Conservation (phyloP, 1,140 invertebrate species). For the Pristionchus pacificus region DNA sequence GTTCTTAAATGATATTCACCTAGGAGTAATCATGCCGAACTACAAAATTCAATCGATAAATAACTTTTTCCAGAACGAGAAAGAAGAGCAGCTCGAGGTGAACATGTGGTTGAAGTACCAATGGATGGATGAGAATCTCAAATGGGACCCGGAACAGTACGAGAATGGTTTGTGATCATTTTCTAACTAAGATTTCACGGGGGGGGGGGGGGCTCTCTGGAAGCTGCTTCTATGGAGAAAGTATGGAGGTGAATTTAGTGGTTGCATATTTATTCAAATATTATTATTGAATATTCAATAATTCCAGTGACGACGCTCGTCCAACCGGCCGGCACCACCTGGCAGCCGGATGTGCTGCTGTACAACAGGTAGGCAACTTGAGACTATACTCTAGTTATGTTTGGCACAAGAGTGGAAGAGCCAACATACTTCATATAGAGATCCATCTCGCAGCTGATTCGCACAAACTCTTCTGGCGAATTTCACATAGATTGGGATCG, state of each 20-base stretch:
- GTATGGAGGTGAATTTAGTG: too few relatives aligned
- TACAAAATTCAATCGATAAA: too few relatives aligned
- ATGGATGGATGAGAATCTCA: constrained; percentile 45
- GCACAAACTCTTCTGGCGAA: background rate
- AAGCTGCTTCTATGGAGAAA: too few relatives aligned
- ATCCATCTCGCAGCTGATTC: background rate
- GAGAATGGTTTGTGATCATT: constrained; percentile 26
- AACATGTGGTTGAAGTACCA: constrained; percentile 45
- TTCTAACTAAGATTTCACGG: too few relatives aligned
- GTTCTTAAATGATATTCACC: too few relatives aligned
- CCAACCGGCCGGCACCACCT: constrained; percentile 40
- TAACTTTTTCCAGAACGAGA: constrained; percentile 41
- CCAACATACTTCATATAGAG: background rate
- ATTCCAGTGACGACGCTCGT: constrained; percentile 41
- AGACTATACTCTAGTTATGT: too few relatives aligned
- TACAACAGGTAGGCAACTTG: constrained; percentile 47
- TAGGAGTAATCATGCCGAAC: too few relatives aligned
- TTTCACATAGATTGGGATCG: too few relatives aligned
- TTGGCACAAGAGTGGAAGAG: background rate
- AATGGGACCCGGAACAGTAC: constrained; percentile 45
- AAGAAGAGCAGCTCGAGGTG: constrained; percentile 45
- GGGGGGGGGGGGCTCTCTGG: too few relatives aligned
- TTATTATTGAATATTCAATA: too few relatives aligned
- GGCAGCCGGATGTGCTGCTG: constrained; percentile 43
- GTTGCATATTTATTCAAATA: too few relatives aligned